phyloP scores from a whole-genome alignment of 2,797 vertebrate species.

The Melanotaenia trifasciata region DNA sequence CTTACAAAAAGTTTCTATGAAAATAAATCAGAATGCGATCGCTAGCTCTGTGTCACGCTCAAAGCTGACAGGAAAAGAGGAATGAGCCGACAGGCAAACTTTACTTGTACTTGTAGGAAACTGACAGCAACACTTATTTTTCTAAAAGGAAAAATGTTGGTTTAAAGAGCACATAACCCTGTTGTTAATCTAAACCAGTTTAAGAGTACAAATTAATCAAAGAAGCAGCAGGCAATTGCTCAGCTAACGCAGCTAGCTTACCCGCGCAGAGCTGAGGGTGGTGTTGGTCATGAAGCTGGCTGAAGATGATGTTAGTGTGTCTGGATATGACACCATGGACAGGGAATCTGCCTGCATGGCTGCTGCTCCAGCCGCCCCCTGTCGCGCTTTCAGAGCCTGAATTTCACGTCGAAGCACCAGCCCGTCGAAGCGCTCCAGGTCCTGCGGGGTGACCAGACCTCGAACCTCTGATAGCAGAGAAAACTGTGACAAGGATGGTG shows the following conservation, averaged over 20 bases:
- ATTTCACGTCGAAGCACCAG: constrained; percentile 94
- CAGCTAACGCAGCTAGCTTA: constrained; percentile 64
- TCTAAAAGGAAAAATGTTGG: not conserved
- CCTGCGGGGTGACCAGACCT: constrained; percentile 89
- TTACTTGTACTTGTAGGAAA: constrained; percentile 10
- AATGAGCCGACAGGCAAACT: constrained; percentile 31
- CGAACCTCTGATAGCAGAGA: constrained; percentile 94
- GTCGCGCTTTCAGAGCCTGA: constrained; percentile 93
- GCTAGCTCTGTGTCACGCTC: not conserved
- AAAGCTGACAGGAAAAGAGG: not conserved
- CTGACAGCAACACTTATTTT: constrained; percentile 12
- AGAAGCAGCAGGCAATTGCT: not conserved
- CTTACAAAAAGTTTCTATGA: constrained; percentile 14
- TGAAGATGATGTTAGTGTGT: constrained; percentile 90
- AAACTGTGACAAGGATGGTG: constrained; percentile 83
- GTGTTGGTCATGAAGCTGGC: constrained; percentile 95
- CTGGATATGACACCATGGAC: constrained; percentile 91
- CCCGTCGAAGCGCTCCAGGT: constrained; percentile 92
- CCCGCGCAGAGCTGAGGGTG: constrained; percentile 95
- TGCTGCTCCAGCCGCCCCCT: constrained; percentile 74
- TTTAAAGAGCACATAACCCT: not conserved
- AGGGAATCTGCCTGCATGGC: constrained; percentile 81
- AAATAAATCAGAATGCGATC: constrained; percentile 32
- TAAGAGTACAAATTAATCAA: not conserved
- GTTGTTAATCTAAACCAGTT: not conserved